phyloP scores from a whole-genome alignment of 2,797 vertebrate genomes.

The Scarus forsteni region DNA sequence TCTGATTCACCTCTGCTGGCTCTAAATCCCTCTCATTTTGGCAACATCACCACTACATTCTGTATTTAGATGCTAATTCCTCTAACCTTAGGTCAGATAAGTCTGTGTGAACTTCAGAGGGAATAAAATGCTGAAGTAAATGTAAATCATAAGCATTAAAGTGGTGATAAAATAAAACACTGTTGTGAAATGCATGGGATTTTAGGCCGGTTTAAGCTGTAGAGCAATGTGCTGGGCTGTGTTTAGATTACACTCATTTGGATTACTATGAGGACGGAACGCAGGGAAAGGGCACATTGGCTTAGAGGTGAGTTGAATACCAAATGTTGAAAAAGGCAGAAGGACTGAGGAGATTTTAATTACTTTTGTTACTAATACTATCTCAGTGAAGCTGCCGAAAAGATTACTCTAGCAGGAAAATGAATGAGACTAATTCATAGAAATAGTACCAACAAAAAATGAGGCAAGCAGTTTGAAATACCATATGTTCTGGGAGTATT shows the following conservation, averaged over 20 bases:
- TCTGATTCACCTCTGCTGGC: conserved; percentile 61
- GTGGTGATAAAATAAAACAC: conserved; percentile 68
- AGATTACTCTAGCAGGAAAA: conserved; percentile 44
- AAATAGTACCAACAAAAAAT: conserved; percentile 27
- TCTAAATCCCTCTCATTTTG: conserved; percentile 72
- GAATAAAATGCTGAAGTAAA: conserved; percentile 73
- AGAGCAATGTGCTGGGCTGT: conserved; percentile 53
- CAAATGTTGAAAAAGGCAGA: conserved; percentile 53
- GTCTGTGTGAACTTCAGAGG: conserved; percentile 58
- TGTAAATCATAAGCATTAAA: conserved; percentile 72
- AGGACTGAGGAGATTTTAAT: conserved; percentile 70
- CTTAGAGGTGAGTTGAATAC: conserved; percentile 53
- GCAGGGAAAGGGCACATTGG: conserved; percentile 33
- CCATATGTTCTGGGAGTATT: not conserved
- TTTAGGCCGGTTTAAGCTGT: conserved; percentile 64
- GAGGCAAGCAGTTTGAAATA: not conserved
- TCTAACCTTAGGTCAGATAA: conserved; percentile 75
- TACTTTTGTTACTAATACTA: conserved; percentile 72
- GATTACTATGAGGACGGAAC: conserved; percentile 30
- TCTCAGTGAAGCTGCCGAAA: conserved; percentile 62
- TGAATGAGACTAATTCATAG: no score
- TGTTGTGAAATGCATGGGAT: conserved; percentile 67
- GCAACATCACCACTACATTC: conserved; percentile 64
- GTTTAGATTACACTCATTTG: conserved; percentile 70
- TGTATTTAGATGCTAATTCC: conserved; percentile 85